phyloP scores from a whole-genome alignment of 2,888 invertebrate genomes.

The Dynastes grantii region DNA sequence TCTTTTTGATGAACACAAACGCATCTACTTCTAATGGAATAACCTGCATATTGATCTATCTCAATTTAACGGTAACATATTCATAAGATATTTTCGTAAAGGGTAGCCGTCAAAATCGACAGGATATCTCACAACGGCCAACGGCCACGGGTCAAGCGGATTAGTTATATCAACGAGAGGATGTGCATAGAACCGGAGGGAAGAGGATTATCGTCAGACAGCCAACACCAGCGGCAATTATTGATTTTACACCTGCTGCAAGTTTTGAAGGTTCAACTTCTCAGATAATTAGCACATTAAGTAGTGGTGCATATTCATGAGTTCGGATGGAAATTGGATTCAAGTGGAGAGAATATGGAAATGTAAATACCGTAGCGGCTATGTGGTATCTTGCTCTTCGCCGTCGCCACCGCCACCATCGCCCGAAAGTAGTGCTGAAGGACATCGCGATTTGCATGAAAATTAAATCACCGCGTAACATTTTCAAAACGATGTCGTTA shows the following conservation, averaged over 20 bases:
- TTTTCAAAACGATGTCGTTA: constrained; percentile 51
- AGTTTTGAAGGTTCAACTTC: constrained; percentile 52
- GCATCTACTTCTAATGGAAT: background rate
- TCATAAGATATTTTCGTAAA: too few relatives aligned
- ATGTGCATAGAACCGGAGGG: background rate
- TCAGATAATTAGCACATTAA: constrained; percentile 56
- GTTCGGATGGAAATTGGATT: constrained; percentile 53
- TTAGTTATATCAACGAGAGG: constrained; percentile 3
- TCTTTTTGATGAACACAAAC: background rate
- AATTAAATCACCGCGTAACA: constrained; percentile 52
- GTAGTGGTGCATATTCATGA: constrained; percentile 55
- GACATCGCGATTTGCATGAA: constrained; percentile 51
- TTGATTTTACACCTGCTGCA: constrained; percentile 51
- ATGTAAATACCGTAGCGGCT: constrained; percentile 52
- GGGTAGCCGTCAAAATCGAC: too few relatives aligned
- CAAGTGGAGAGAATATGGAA: constrained; percentile 53
- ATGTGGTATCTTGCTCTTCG: constrained; percentile 41
- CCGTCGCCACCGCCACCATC: background rate
- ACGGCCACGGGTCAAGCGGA: constrained; percentile 22
- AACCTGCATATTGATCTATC: too few relatives aligned
- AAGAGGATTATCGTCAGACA: background rate
- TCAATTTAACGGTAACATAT: too few relatives aligned
- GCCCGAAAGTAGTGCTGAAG: constrained; percentile 50
- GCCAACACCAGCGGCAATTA: background rate
- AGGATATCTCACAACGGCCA: too few relatives aligned